Evolutionary conservation across 1,140 invertebrate genomes (phyloP).

Genomic region (Formica selysi): DNA sequence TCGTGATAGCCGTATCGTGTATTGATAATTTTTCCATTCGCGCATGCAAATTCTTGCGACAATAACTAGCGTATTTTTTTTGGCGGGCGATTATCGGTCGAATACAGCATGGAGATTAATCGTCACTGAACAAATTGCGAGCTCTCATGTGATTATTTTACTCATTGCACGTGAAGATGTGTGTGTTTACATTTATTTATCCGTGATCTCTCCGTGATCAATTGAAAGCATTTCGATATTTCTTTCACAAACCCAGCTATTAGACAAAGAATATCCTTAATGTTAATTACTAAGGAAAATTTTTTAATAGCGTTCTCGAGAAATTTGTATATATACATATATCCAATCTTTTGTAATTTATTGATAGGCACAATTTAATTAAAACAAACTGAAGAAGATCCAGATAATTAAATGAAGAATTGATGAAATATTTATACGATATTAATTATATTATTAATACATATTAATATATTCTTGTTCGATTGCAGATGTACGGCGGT

Average conservation of each 20-base stretch:
- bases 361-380: not conserved
- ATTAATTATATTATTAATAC: not conserved
- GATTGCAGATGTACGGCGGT: constrained; percentile 96
- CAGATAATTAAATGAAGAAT: not conserved
- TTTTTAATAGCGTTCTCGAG: not conserved
- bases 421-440: not conserved
- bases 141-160: constrained; percentile 6
- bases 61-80: not conserved
- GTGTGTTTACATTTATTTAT: not conserved
- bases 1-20: constrained; percentile 13
- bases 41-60: not conserved
- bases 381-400: not conserved
- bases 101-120: constrained; percentile 23
- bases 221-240: constrained; percentile 8
- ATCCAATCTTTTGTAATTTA: not conserved
- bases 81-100: not conserved
- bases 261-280: not conserved
- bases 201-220: not conserved
- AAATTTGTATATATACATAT: not conserved
- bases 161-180: constrained; percentile 1
- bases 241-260: not conserved
- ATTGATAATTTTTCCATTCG: constrained; percentile 1
- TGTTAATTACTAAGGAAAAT: not conserved
- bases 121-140: not conserved
- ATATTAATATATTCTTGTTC: not conserved